These are phyloP conservation scores for Diloba caeruleocephala DNA, from an alignment of 2,888 invertebrate genomes.

Conservation along the genomic window DNA sequence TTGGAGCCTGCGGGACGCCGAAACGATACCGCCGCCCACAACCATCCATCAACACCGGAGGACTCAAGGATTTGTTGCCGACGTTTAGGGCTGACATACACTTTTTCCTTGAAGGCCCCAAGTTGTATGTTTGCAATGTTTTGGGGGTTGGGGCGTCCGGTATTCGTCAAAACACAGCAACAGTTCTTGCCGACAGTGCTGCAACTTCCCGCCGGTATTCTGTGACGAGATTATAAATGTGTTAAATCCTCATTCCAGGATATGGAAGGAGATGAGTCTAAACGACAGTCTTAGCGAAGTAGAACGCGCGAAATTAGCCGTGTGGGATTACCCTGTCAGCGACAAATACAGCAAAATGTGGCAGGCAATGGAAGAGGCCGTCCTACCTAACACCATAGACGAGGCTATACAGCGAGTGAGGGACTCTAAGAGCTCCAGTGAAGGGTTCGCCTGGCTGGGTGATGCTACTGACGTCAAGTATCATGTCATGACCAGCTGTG, in stretches of 20 bases:
- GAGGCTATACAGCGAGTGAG: constrained; percentile 92
- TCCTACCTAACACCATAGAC: constrained; percentile 93
- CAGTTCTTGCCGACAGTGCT: too few relatives aligned
- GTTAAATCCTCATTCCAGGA: constrained; percentile 89
- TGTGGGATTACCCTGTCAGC: constrained; percentile 99
- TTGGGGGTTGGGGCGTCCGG: too few relatives aligned
- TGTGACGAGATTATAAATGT: too few relatives aligned
- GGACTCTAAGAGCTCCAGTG: constrained; percentile 91
- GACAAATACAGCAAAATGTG: constrained; percentile 99
- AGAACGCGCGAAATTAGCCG: constrained; percentile 97
- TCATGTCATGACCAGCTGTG: constrained; percentile 94
- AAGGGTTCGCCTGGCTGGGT: constrained; percentile 95
- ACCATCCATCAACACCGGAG: too few relatives aligned
- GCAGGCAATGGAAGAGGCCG: constrained; percentile 97
- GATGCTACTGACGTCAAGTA: constrained; percentile 97
- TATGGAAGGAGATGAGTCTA: constrained; percentile 99
- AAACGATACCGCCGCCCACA: too few relatives aligned
- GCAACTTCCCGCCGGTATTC: too few relatives aligned
- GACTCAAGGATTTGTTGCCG: too few relatives aligned
- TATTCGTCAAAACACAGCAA: too few relatives aligned
- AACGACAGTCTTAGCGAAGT: constrained; percentile 97
- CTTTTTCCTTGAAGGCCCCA: too few relatives aligned
- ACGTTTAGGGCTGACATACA: too few relatives aligned
- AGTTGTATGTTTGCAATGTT: too few relatives aligned
- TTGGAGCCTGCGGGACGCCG: too few relatives aligned